phyloP scores from a whole-genome alignment of 2,888 invertebrate genomes.

The Heteropelma amictum region DNA sequence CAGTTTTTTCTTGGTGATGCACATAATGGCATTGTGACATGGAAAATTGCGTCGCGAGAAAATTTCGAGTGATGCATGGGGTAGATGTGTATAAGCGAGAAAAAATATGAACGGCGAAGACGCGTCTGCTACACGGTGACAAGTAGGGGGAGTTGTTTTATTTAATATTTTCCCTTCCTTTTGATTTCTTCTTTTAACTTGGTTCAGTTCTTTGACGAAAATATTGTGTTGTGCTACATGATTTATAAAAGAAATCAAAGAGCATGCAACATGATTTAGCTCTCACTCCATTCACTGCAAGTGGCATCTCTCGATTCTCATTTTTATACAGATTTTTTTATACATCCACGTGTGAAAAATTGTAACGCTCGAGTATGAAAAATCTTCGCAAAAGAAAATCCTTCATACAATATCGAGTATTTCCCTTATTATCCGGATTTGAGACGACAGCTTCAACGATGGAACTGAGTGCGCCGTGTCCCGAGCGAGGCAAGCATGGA shows the following conservation, averaged over 20 bases:
- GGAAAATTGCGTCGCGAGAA: too few species aligned
- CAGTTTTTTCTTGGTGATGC: too few species aligned
- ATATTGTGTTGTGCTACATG: too few species aligned
- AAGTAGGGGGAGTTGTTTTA: neutral
- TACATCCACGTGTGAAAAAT: too few species aligned
- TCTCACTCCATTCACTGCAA: neutral
- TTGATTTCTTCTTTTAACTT: constrained; percentile 11
- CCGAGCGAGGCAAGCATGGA: neutral
- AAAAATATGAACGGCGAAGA: neutral
- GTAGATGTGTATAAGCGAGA: too few species aligned
- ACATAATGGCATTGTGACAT: too few species aligned
- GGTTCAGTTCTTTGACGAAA: neutral
- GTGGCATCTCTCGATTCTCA: too few species aligned
- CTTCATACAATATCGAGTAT: constrained; percentile 33
- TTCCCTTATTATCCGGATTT: constrained; percentile 43
- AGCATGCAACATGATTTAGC: too few species aligned
- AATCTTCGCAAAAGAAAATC: constrained; percentile 16
- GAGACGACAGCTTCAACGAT: constrained; percentile 6
- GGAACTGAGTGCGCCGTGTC: neutral
- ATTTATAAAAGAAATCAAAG: too few species aligned
- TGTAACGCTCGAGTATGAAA: constrained; percentile 10
- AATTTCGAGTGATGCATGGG: too few species aligned
- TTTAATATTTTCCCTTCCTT: neutral
- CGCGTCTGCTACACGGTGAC: neutral
- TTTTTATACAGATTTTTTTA: neutral